Evolutionary conservation across 2,113 vertebrate genomes (phyloP).

Genomic region (Vanacampus margaritifer): DNA sequence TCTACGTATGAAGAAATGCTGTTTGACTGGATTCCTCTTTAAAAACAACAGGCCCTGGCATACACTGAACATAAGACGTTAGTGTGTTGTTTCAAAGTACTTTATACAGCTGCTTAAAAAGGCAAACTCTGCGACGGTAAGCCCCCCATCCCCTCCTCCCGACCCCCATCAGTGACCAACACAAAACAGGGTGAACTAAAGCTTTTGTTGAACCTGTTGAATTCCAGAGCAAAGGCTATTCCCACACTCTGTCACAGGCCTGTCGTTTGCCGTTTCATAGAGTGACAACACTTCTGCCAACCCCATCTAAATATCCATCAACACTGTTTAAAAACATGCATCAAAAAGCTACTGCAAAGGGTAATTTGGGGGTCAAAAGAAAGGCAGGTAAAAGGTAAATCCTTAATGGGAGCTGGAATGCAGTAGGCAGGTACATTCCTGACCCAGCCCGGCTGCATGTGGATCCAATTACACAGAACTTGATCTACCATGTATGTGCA

Average conservation of each 20-base stretch:
- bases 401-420: constrained; percentile 3
- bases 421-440: constrained; percentile 20
- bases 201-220: constrained; percentile 67
- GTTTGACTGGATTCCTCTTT: constrained; percentile 18
- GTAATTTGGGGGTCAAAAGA: background rate
- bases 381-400: constrained; percentile 5
- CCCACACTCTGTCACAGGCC: constrained; percentile 47
- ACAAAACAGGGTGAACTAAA: constrained; percentile 29
- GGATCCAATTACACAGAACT: constrained; percentile 41
- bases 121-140: background rate
- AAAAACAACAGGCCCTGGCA: background rate
- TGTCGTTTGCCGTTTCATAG: constrained; percentile 26
- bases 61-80: background rate
- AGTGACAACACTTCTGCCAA: constrained; percentile 13
- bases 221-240: constrained; percentile 64
- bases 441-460: constrained; percentile 15
- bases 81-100: constrained; percentile 1
- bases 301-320: constrained; percentile 4
- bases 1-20: constrained; percentile 20
- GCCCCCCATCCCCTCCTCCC: constrained; percentile 17
- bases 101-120: background rate
- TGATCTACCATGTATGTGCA: constrained; percentile 2
- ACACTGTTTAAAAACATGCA: background rate
- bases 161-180: constrained; percentile 49
- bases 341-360: background rate